Evolutionary conservation across 1,140 invertebrate genomes (phyloP).

Genomic region (Lasaia peninsularis): DNA sequence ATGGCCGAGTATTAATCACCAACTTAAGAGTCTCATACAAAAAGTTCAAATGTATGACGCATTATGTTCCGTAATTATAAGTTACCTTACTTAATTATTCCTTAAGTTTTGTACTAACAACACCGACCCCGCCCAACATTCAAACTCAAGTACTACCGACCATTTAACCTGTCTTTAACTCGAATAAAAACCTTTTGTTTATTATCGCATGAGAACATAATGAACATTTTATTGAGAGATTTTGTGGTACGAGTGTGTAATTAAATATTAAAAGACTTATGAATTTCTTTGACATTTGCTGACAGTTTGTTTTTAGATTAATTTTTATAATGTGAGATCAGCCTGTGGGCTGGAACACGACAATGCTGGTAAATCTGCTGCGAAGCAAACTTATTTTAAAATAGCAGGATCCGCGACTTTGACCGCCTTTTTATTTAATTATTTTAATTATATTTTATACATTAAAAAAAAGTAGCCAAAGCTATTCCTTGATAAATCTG

Average conservation of each 20-base stretch:
- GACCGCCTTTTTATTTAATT: too few species aligned
- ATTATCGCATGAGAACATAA: constrained; percentile 53
- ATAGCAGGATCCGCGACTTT: too few species aligned
- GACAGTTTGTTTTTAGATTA: constrained; percentile 11
- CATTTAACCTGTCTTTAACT: constrained; percentile 42
- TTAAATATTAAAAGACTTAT: constrained; percentile 45
- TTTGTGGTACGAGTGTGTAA: constrained; percentile 52
- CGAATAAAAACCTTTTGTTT: constrained; percentile 64
- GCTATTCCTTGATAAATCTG: too few species aligned
- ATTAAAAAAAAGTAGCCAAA: too few species aligned
- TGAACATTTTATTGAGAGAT: constrained; percentile 57
- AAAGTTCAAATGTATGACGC: constrained; percentile 17
- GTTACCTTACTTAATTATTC: constrained; percentile 51
- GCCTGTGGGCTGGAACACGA: too few species aligned
- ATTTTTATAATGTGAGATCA: too few species aligned
- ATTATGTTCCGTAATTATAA: constrained; percentile 54
- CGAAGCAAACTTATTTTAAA: too few species aligned
- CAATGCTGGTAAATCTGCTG: too few species aligned
- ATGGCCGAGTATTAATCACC: constrained; percentile 6
- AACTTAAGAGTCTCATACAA: constrained; percentile 13
- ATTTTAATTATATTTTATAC: too few species aligned
- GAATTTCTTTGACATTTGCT: constrained; percentile 29
- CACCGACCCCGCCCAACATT: constrained; percentile 51
- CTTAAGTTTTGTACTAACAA: constrained; percentile 46
- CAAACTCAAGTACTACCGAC: constrained; percentile 44